Percentiles rank a stretch among this genome's conserved stretches.
These are phyloP conservation scores for Ornithoptera alexandrae DNA, from an alignment of 2,888 invertebrate genomes.

Conservation along the genomic window DNA sequence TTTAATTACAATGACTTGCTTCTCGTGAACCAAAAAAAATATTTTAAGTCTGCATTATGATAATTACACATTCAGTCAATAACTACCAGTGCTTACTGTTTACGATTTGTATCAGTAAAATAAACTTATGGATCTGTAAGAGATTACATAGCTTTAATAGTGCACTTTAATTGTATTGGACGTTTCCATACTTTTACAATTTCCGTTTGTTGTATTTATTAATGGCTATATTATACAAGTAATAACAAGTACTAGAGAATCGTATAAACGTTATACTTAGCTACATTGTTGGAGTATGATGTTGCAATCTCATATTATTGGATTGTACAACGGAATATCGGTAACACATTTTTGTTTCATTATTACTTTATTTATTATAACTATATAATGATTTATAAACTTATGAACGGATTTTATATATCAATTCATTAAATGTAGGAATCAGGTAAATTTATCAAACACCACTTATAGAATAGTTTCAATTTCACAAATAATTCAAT, in stretches of 20 bases:
- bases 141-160: conserved; percentile 1
- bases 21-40: conserved; percentile 52
- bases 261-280: too few relatives aligned
- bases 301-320: too few relatives aligned
- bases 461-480: neutral
- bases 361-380: too few relatives aligned
- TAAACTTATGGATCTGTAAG: conserved; percentile 21
- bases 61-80: conserved; percentile 63
- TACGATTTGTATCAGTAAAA: conserved; percentile 29
- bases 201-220: too few relatives aligned
- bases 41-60: conserved; percentile 67
- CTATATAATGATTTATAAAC: too few relatives aligned
- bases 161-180: neutral
- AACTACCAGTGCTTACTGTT: conserved; percentile 43
- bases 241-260: too few relatives aligned
- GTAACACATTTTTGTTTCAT: too few relatives aligned
- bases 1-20: conserved; percentile 72
- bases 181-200: too few relatives aligned
- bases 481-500: conserved; percentile 23
- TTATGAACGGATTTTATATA: neutral
- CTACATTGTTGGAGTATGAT: too few relatives aligned
- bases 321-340: too few relatives aligned
- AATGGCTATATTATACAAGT: too few relatives aligned
- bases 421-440: neutral
- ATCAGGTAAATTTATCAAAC: neutral